These are phyloP conservation scores for Steromphala cineraria DNA, from an alignment of 2,888 invertebrate genomes.

Conservation along the genomic window DNA sequence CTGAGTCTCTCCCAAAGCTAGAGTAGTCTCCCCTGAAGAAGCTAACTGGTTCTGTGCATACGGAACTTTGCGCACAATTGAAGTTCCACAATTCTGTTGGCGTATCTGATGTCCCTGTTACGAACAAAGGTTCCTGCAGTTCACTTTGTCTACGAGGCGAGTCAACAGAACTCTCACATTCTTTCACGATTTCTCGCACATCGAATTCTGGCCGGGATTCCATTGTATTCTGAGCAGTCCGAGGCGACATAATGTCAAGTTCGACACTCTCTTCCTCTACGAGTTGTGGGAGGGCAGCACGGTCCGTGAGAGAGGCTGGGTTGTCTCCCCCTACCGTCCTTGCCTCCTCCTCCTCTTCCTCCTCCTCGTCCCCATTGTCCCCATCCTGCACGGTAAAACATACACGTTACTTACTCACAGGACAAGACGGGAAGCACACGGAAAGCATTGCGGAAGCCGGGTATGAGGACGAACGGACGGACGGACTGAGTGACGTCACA, in stretches of 20 bases:
- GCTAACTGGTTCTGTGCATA: constrained; percentile 7
- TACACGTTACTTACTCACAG: too few species aligned
- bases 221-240: not conserved
- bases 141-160: not conserved
- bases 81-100: not conserved
- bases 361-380: not conserved
- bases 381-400: constrained; percentile 12
- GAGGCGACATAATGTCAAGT: not conserved
- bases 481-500: constrained; percentile 10
- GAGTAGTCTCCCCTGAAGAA: not conserved
- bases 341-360: not conserved
- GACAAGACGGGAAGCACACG: not conserved
- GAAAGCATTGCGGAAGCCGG: not conserved
- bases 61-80: not conserved
- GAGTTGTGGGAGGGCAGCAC: not conserved
- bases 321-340: not conserved
- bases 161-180: not conserved
- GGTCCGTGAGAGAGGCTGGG: not conserved
- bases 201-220: not conserved
- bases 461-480: not conserved
- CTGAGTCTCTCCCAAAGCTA: not conserved
- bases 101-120: not conserved
- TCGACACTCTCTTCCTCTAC: not conserved
- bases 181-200: not conserved
- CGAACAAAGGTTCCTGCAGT: not conserved